Conservation (phyloP, 2,888 invertebrate genomes). For the Rhagophthalmus giganteus region DNA sequence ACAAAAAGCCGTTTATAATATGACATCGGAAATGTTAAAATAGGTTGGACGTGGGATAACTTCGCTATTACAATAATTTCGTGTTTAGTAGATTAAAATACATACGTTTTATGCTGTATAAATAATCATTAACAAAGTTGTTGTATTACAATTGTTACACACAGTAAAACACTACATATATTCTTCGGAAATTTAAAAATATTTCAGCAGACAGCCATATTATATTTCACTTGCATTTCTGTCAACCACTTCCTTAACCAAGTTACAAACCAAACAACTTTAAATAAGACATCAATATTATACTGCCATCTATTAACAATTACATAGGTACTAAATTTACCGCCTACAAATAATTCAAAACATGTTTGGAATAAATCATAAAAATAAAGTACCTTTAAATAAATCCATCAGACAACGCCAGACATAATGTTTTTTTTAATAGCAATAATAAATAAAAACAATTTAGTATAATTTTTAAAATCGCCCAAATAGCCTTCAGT, state of each 20-base stretch:
- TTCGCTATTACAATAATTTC: constrained; percentile 6
- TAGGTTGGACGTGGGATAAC: constrained; percentile 24
- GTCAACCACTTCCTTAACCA: background rate
- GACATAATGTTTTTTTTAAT: background rate
- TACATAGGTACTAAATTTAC: background rate
- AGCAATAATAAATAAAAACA: too few species aligned
- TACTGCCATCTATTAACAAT: background rate
- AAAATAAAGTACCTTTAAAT: too few species aligned
- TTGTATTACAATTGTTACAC: constrained; percentile 13
- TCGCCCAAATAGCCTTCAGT: too few species aligned
- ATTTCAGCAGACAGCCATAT: constrained; percentile 30
- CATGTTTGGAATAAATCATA: too few species aligned
- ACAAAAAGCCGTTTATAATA: constrained; percentile 7
- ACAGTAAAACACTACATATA: constrained; percentile 15
- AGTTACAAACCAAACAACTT: background rate
- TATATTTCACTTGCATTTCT: constrained; percentile 16
- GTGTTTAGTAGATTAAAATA: constrained; percentile 2
- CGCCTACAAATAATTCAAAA: too few species aligned
- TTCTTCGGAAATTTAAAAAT: background rate
- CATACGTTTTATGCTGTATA: constrained; percentile 30
- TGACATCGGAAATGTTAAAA: constrained; percentile 17
- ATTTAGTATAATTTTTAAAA: too few species aligned
- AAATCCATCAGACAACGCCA: too few species aligned
- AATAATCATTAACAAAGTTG: constrained; percentile 30
- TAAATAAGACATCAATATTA: background rate